phyloP scores from a whole-genome alignment of 2,797 vertebrate genomes.

The Cuniculus paca region DNA sequence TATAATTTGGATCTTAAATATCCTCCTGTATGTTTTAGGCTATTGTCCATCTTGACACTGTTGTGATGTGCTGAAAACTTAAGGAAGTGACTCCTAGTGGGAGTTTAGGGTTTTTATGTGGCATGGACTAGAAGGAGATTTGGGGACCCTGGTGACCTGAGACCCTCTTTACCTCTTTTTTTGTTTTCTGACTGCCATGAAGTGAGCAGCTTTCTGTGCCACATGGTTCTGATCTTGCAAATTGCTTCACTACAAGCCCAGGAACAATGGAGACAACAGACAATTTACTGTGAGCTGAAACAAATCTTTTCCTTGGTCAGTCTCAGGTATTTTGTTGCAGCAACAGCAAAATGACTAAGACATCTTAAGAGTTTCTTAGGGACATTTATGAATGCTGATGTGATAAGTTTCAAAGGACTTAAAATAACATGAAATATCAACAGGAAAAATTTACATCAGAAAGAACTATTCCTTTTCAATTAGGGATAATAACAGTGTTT shows the following conservation, averaged over 20 bases:
- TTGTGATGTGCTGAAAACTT: not conserved
- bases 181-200: not conserved
- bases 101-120: too few species aligned
- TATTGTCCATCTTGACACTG: rapidly evolving
- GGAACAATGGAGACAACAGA: not conserved
- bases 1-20: not conserved
- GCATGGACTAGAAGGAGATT: not conserved
- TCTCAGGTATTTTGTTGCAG: not conserved
- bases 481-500: not conserved
- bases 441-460: not conserved
- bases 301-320: not conserved
- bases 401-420: not conserved
- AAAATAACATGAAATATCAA: not conserved
- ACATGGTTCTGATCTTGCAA: rapidly evolving
- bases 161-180: rapidly evolving
- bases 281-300: not conserved
- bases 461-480: not conserved
- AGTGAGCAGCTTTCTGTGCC: not conserved
- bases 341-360: not conserved
- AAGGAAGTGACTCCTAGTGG: not conserved
- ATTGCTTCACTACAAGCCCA: not conserved
- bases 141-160: not conserved
- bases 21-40: not conserved
- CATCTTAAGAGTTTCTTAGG: not conserved
- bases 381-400: not conserved